These are phyloP conservation scores for Phengaris arion DNA, from an alignment of 2,888 invertebrate genomes.

Conservation along the genomic window DNA sequence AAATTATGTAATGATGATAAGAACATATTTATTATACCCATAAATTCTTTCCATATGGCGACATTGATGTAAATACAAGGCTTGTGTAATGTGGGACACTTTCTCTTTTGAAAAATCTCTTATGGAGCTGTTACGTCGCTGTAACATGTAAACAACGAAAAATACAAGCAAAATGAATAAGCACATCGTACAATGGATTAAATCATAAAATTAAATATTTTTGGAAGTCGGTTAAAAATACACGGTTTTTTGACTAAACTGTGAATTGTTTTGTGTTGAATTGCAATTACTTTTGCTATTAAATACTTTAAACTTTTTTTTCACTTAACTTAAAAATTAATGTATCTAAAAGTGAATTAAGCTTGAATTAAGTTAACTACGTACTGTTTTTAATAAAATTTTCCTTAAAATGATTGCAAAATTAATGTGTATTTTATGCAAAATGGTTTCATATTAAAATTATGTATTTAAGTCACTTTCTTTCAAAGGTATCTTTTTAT, in stretches of 20 bases:
- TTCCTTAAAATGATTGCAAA: neutral
- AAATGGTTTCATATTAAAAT: neutral
- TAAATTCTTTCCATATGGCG: conserved; percentile 13
- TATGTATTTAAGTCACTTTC: conserved; percentile 12
- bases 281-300: too few relatives aligned
- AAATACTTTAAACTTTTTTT: too few relatives aligned
- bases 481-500: conserved; percentile 10
- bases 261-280: too few relatives aligned
- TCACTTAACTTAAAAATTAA: too few relatives aligned
- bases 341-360: too few relatives aligned
- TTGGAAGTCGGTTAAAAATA: too few relatives aligned
- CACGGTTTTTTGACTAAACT: too few relatives aligned
- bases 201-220: too few relatives aligned
- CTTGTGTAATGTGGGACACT: conserved; percentile 24
- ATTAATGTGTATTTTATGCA: neutral
- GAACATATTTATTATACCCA: conserved; percentile 2
- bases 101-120: conserved; percentile 25
- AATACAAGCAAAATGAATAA: too few relatives aligned
- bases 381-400: neutral
- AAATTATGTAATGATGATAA: neutral
- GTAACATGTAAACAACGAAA: neutral
- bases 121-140: neutral
- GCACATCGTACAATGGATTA: too few relatives aligned
- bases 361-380: neutral
- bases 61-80: conserved; percentile 15